These are phyloP conservation scores for Lontra canadensis DNA, from an alignment of 2,113 vertebrate genomes.

Conservation along the genomic window DNA sequence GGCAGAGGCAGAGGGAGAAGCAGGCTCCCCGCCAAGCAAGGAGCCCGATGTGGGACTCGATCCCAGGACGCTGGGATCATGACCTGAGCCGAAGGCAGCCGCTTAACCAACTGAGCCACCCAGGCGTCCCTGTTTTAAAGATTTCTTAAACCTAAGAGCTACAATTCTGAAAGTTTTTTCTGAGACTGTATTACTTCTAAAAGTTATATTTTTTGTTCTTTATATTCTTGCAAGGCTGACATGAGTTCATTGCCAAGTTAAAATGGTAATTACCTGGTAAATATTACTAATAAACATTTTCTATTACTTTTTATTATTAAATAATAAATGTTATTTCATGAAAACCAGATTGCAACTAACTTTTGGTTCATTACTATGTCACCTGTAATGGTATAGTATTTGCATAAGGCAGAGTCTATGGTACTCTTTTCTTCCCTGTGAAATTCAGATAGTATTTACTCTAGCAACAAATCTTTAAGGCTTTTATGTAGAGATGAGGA, in stretches of 20 bases:
- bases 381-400: neutral
- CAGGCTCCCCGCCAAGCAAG: no score
- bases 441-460: conserved; percentile 42
- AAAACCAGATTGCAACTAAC: conserved; percentile 41
- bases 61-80: no score
- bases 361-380: conserved; percentile 15
- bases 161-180: neutral
- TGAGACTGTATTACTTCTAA: conserved; percentile 27
- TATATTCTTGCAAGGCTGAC: neutral
- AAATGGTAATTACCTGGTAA: conserved; percentile 40
- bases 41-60: no score
- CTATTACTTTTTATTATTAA: no score
- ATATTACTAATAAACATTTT: neutral
- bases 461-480: conserved; percentile 1
- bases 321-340: neutral
- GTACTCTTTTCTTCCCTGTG: neutral
- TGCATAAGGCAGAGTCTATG: neutral
- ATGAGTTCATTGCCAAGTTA: conserved; percentile 14
- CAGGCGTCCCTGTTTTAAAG: neutral
- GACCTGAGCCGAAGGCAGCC: no score
- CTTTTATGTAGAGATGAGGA: neutral
- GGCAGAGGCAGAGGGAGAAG: no score
- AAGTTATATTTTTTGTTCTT: neutral
- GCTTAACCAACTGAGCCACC: no score
- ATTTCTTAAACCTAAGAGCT: neutral